Conservation (phyloP, 1,140 invertebrate genomes). For the Zaprionus africanus region DNA sequence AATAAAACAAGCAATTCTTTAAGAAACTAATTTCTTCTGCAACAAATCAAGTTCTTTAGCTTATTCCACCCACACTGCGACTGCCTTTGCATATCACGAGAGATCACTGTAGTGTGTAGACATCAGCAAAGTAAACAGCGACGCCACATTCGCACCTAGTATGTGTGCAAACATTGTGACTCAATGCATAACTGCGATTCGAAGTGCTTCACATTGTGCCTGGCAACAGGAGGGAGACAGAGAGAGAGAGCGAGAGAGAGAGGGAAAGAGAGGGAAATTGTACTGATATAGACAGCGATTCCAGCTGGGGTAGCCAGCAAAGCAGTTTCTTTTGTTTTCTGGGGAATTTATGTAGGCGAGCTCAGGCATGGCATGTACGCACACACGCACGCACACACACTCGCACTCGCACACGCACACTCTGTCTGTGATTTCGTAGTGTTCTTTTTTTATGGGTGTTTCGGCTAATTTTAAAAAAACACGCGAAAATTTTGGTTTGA, state of each 20-base stretch:
- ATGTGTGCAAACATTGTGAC: too few relatives aligned
- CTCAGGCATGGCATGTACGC: not conserved
- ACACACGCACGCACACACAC: not conserved
- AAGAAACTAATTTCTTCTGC: too few relatives aligned
- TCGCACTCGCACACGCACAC: not conserved
- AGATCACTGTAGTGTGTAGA: too few relatives aligned
- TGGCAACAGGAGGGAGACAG: not conserved
- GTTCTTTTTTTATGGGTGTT: slow-evolving; percentile 20
- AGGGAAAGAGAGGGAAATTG: not conserved
- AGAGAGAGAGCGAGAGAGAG: not conserved
- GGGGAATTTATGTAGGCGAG: not conserved
- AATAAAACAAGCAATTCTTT: too few relatives aligned
- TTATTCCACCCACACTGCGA: too few relatives aligned
- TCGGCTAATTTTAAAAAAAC: slow-evolving; percentile 32
- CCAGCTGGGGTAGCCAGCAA: not conserved
- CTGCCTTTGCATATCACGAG: too few relatives aligned
- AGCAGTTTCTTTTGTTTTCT: not conserved
- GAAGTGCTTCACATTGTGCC: not conserved
- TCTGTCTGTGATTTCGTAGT: not conserved
- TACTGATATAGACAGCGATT: not conserved
- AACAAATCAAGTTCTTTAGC: too few relatives aligned
- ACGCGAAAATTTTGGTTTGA: slow-evolving; percentile 9
- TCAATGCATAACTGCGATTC: slow-evolving; percentile 3
- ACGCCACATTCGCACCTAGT: too few relatives aligned
- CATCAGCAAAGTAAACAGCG: too few relatives aligned